Base-by-base conservation (phyloP, 2,888 invertebrate genomes). In the Xestia c-nigrum region DNA sequence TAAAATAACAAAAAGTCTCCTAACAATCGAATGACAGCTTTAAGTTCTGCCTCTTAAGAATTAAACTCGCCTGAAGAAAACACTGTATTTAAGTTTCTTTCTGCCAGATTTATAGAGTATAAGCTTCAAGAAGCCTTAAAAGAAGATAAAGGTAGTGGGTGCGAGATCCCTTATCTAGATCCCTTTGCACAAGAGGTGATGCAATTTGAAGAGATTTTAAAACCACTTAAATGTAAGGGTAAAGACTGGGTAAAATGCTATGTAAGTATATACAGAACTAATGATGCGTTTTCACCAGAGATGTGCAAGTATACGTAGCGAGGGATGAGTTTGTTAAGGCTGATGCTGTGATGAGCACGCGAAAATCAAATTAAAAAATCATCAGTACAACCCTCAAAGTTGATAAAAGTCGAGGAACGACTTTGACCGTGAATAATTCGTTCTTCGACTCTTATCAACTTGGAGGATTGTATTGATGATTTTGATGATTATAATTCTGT, bases 201-300 rank as follows among this genome's bases (percentile, higher is more conserved):
- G 94, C 97, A 97, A 90, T 98, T 98, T 88, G 97, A 98, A 78
- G 96, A 97, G 84, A 92, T 97, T 19, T 96, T 97, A 19, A 97
- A 97, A 0, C 97, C 97, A 0, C 95, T 99, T 5, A 94, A 97
- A 21, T 99, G 99, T 91, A 19, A 94, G 90, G 89, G 97, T 93
- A 81, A 97, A 94, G 98, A 99, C 91, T 99, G 99, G 99, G 98
- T 99, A 2, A 97, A 96, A 87, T 98, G 98, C 86, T 97, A 97
- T 91, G 98, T 98, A 91, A 97, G 97, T 91, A 92, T 89, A 47
- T 91, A 92, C 89, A 59, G 21, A 43, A n/a, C 16, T 46, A 21
- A 24, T 12, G 3, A 2, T 50, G 50, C 19, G 19, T 50, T 19
- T 1, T 19, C 19, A 19, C 6, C 50, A 50, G 3, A 50, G 19